These are phyloP conservation scores for Phortica variegata DNA, from an alignment of 1,140 invertebrate species.

Conservation along the genomic window DNA sequence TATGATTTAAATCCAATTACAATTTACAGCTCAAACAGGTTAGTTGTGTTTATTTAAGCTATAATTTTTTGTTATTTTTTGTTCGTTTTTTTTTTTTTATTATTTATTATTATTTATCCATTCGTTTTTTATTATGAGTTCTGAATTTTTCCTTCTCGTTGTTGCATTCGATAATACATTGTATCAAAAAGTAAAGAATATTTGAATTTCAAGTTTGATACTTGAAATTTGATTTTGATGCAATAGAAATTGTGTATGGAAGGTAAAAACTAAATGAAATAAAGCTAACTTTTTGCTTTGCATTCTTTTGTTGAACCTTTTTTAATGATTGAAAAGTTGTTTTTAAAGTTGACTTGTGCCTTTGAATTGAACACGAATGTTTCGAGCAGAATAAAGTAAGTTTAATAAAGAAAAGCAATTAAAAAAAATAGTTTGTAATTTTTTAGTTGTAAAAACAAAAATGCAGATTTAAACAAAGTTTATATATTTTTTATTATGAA, in stretches of 20 bases:
- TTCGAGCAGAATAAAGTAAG: slow-evolving; percentile 19
- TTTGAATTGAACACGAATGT: no score
- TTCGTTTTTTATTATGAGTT: no score
- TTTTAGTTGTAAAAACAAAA: slow-evolving; percentile 19
- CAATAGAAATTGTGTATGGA: no score
- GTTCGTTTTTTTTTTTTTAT: background rate
- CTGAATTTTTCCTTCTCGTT: no score
- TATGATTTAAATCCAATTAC: slow-evolving; percentile 25
- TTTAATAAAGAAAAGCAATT: slow-evolving; percentile 9
- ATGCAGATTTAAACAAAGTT: slow-evolving; percentile 15
- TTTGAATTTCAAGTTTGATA: no score
- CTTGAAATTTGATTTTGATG: no score
- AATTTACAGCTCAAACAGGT: slow-evolving; percentile 42
- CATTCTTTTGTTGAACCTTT: background rate
- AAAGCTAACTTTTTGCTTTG: background rate
- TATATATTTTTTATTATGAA: slow-evolving; percentile 34
- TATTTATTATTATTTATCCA: slow-evolving; percentile 2
- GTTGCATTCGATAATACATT: no score
- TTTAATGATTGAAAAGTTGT: no score
- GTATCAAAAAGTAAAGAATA: no score
- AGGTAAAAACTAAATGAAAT: no score
- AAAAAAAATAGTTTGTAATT: slow-evolving; percentile 9
- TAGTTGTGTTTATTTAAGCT: slow-evolving; percentile 55
- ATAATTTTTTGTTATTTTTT: background rate
- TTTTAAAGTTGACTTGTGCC: slow-evolving; percentile 57